A percentile compares a stretch with the other conserved stretches of the same genome.
Evolutionary conservation across 2,113 vertebrate species (phyloP).

Genomic region (Baryphthengus martii): DNA sequence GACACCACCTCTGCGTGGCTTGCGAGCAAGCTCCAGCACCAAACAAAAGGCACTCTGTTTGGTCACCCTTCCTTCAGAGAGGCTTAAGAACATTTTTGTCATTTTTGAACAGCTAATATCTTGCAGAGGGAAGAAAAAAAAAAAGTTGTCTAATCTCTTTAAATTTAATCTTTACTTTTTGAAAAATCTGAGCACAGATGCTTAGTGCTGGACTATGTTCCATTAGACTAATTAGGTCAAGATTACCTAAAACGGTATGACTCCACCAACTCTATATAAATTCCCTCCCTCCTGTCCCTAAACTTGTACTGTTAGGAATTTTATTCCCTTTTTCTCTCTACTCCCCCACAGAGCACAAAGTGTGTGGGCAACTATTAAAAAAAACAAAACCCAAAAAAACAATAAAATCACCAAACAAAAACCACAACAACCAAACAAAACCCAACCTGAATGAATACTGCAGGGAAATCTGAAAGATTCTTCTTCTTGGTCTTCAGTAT

Average conservation of each 20-base stretch:
- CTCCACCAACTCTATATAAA: not conserved
- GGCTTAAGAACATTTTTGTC: constrained; percentile 99
- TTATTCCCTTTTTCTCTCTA: not conserved
- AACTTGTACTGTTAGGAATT: not conserved
- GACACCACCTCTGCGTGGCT: constrained; percentile 57
- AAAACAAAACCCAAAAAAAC: not conserved
- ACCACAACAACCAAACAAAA: not conserved
- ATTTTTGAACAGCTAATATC: constrained; percentile 99
- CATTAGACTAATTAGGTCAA: constrained; percentile 83
- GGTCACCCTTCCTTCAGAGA: constrained; percentile 79
- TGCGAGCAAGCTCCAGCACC: constrained; percentile 46
- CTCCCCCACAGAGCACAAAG: not conserved
- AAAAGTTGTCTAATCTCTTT: constrained; percentile 95
- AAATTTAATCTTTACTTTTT: constrained; percentile 88
- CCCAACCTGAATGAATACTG: not conserved
- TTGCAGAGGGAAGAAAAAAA: constrained; percentile 63
- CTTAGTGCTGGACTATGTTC: constrained; percentile 76
- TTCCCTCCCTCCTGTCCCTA: not conserved
- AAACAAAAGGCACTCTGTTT: constrained; percentile 92
- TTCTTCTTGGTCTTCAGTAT: not conserved
- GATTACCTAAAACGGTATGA: constrained; percentile 41
- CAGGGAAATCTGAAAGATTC: not conserved
- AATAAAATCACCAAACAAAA: not conserved
- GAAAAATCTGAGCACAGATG: constrained; percentile 72
- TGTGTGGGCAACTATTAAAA: not conserved